Percentiles rank a stretch among this genome's conserved stretches.
phyloP scores from a whole-genome alignment of 2,797 vertebrate genomes.

The Allobates femoralis region DNA sequence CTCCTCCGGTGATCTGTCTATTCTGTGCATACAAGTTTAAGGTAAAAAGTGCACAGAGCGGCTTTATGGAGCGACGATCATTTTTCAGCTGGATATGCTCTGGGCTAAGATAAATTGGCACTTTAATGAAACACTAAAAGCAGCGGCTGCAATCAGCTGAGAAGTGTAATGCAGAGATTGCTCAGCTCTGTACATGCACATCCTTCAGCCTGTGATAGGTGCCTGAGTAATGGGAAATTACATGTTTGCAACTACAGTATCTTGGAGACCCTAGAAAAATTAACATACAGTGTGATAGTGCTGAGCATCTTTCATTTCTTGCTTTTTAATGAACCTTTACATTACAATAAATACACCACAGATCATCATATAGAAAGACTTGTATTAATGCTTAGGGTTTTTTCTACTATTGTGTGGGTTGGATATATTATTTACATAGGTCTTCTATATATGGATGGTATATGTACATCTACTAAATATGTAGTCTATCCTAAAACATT shows the following conservation, averaged over 20 bases:
- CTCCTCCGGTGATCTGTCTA: slow-evolving; percentile 49
- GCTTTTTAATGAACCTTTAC: slow-evolving; percentile 21
- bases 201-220: slow-evolving; percentile 17
- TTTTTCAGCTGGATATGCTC: slow-evolving; percentile 57
- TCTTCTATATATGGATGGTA: neutral
- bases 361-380: neutral
- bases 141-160: slow-evolving; percentile 41
- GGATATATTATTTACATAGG: neutral
- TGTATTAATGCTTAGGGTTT: neutral
- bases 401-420: neutral
- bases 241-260: slow-evolving; percentile 11
- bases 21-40: slow-evolving; percentile 51
- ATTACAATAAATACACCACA: neutral
- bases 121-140: slow-evolving; percentile 60
- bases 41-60: slow-evolving; percentile 56
- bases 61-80: slow-evolving; percentile 41
- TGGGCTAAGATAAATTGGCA: slow-evolving; percentile 52
- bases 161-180: slow-evolving; percentile 44
- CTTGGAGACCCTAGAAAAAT: slow-evolving; percentile 35
- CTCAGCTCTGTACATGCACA: slow-evolving; percentile 16
- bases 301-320: slow-evolving; percentile 29
- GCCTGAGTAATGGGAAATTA: slow-evolving; percentile 25
- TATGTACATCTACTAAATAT: neutral
- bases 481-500: too few relatives aligned
- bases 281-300: neutral